A percentile compares a stretch with the other conserved stretches of the same genome.
Conservation (phyloP, 2,113 vertebrate species). For the Spermophilus dauricus region DNA sequence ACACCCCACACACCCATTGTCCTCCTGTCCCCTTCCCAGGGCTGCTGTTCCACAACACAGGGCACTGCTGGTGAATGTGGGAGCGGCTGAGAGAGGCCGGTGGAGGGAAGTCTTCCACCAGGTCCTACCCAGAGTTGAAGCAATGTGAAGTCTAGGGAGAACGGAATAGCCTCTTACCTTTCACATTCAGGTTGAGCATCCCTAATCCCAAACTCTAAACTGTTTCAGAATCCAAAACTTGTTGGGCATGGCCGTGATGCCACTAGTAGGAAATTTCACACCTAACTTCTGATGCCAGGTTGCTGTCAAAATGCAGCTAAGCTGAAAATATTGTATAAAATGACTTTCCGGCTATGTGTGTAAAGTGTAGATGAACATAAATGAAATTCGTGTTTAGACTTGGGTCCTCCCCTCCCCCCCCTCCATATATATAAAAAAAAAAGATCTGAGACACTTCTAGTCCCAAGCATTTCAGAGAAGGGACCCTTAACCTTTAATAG, state of each 20-base stretch:
- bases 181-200: background rate
- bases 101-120: background rate
- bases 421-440: too few relatives aligned
- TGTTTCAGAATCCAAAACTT: background rate
- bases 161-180: background rate
- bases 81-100: background rate
- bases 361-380: background rate
- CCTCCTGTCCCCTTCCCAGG: background rate
- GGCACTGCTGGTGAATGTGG: rapidly evolving
- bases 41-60: background rate
- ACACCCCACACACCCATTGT: too few relatives aligned
- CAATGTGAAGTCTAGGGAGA: background rate
- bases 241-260: background rate
- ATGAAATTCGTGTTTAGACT: background rate
- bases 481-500: background rate
- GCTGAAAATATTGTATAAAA: background rate
- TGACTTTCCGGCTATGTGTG: background rate
- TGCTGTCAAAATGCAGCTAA: background rate
- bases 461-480: background rate
- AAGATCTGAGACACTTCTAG: background rate
- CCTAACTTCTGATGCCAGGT: background rate
- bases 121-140: background rate
- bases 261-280: background rate
- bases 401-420: background rate
- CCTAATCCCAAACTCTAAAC: background rate